Conservation (phyloP, 1,140 invertebrate species). For the Solenopsis fugax region DNA sequence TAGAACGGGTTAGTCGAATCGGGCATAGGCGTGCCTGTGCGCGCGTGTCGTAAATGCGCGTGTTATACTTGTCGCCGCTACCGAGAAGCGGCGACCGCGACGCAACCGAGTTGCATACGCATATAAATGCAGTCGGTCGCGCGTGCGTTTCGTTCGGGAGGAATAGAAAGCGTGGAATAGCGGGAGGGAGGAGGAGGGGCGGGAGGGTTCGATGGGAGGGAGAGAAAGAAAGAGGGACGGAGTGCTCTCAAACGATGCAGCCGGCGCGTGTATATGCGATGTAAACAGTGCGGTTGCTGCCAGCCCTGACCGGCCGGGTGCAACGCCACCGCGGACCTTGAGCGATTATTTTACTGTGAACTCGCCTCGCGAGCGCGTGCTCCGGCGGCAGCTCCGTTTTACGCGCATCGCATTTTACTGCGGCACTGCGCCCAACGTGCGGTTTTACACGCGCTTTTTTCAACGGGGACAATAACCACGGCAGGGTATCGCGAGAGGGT, state of each 20-base stretch:
- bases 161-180: constrained; percentile 32
- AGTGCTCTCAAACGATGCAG: constrained; percentile 60
- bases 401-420: constrained; percentile 66
- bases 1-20: constrained; percentile 5
- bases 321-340: constrained; percentile 85
- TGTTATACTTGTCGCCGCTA: constrained; percentile 58
- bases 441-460: constrained; percentile 27
- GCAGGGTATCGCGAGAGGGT: neutral
- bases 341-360: constrained; percentile 86
- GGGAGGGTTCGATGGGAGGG: neutral
- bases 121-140: constrained; percentile 36
- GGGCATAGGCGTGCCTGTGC: neutral
- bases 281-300: constrained; percentile 83
- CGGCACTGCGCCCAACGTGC: neutral
- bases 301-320: constrained; percentile 82
- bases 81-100: constrained; percentile 30
- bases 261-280: constrained; percentile 73
- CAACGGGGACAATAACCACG: neutral
- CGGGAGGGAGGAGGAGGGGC: neutral
- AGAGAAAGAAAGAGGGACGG: constrained; percentile 15
- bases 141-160: constrained; percentile 37
- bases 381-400: constrained; percentile 52
- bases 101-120: constrained; percentile 48
- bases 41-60: constrained; percentile 32
- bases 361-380: constrained; percentile 61